These are phyloP conservation scores for Phoxinus phoxinus DNA, from an alignment of 2,113 vertebrate species.

Conservation along the genomic window DNA sequence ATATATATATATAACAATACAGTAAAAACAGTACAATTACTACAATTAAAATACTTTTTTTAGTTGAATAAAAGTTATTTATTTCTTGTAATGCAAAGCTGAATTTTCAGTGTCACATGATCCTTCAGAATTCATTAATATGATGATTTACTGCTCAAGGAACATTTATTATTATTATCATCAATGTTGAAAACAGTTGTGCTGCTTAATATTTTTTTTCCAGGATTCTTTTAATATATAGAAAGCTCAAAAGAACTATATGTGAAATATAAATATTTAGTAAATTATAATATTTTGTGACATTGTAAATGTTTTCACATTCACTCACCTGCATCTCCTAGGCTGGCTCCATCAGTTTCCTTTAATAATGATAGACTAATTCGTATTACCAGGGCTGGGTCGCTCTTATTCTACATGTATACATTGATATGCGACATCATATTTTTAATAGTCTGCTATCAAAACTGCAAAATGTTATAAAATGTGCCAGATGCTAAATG, in stretches of 20 bases:
- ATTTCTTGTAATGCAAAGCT: not conserved
- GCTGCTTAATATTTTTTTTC: too few relatives aligned
- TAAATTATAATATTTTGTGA: not conserved
- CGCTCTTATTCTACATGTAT: not conserved
- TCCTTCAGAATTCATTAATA: not conserved
- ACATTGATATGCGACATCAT: not conserved
- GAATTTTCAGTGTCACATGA: not conserved
- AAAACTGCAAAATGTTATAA: not conserved
- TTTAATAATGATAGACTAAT: constrained; percentile 1
- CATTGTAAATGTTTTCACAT: not conserved
- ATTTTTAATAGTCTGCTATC: not conserved
- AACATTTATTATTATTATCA: not conserved
- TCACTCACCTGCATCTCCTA: not conserved
- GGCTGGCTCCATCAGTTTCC: not conserved
- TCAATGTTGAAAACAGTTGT: not conserved
- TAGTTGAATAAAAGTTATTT: not conserved
- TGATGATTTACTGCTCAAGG: not conserved
- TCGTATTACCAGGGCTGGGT: not conserved
- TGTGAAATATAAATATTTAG: not conserved
- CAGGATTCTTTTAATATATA: not conserved
- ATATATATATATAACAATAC: not conserved
- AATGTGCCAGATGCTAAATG: not conserved
- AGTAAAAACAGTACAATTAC: not conserved
- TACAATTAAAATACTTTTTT: not conserved
- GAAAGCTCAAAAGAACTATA: not conserved